Evolutionary conservation across 2,113 vertebrate species (phyloP), one percentile per base, ranked within the genome.

Genomic region (Desmodus rotundus): DNA sequence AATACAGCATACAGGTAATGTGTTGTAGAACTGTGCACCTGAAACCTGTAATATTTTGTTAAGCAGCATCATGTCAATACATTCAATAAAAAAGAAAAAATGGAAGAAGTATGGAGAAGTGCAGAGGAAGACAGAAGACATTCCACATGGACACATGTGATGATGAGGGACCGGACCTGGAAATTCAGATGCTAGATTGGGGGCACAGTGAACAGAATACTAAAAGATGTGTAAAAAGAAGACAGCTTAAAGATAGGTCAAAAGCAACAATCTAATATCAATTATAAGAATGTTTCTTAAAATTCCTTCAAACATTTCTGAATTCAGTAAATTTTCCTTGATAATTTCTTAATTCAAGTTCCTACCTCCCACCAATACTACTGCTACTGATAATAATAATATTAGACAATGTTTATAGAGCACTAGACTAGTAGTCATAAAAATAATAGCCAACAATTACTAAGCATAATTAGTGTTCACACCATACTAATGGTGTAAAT

Each of bases 391-490:
- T 72, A 70, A n/a, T 41, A 33, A 47, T 92, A 31, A 5, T 61
- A 80, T 26, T 19, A 67, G 24, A 56, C 33, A 68, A 43, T 85
- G 43, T 68, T 56, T 45, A 38, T 38, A 17, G 41, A 81, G 5
- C 47, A 43, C 24, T 81, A 82, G 31, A n/a, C 20, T 58, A 50
- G 9, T 19, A 50, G 31, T n/a, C 45, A 78, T 26, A 88, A 50
- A 17, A 50, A 58, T 81, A 61, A 45, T 12, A 72, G 12, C 38
- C 47, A 77, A 68, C 2, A 91, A 61, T 73, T 84, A 80, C 33
- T 56, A 92, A 47, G 6, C 2, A 52, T 91, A 72, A 65, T 78
- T 77, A 87, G 28, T 54, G 47, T 91, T 74, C 31, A 63, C 11
- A 77, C 17, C 33, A 45, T 52, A 4, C 14, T 17, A 52, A 61